Evolutionary conservation across 2,113 vertebrate species (phyloP).

Genomic region (Physeter macrocephalus): DNA sequence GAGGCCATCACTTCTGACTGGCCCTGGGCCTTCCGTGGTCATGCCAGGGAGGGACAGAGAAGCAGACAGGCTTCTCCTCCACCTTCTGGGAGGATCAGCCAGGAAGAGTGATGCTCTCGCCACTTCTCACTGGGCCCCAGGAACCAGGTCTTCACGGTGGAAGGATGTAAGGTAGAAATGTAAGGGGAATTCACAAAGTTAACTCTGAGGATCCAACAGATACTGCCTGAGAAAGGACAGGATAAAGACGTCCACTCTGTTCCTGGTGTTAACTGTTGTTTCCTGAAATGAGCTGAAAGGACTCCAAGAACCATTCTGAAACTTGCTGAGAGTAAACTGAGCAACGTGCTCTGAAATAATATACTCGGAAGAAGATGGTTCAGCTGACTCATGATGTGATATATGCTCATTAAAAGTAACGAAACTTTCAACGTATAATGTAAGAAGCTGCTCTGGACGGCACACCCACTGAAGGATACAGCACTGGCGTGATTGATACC

Average conservation of each 20-base stretch:
- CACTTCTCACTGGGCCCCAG: rapidly evolving
- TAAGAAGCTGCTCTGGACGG: rapidly evolving
- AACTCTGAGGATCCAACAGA: background rate
- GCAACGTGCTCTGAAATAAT: background rate
- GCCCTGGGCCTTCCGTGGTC: background rate
- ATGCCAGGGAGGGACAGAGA: background rate
- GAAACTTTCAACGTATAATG: rapidly evolving
- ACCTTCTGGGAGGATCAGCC: background rate
- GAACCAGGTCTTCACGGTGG: rapidly evolving
- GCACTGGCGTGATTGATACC: conserved; percentile 89
- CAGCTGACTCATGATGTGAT: rapidly evolving
- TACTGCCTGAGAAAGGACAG: background rate
- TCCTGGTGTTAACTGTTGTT: no score
- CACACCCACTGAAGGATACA: conserved; percentile 79
- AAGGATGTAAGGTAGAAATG: rapidly evolving
- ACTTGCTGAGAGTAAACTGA: background rate
- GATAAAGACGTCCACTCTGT: rapidly evolving
- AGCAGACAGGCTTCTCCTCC: background rate
- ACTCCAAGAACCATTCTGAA: rapidly evolving
- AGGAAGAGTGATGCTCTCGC: rapidly evolving
- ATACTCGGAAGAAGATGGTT: no score
- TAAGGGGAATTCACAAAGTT: rapidly evolving
- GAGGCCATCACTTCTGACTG: background rate
- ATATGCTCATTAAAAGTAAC: rapidly evolving
- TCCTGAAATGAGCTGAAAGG: background rate